phyloP scores from a whole-genome alignment of 2,113 vertebrate species.

The Choloepus hoffmanni region DNA sequence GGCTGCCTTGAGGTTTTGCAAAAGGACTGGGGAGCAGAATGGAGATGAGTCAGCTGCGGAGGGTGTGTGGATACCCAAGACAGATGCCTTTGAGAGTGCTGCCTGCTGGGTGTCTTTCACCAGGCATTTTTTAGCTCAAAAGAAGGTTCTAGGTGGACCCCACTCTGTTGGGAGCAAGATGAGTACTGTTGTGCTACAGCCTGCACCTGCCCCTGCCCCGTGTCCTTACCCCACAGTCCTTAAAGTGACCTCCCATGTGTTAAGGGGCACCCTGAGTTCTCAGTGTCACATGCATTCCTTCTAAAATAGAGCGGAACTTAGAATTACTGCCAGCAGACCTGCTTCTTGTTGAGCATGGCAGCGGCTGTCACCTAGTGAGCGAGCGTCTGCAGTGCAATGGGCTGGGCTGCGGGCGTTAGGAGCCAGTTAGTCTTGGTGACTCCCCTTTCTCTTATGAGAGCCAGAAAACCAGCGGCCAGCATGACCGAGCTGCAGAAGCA shows the following conservation, averaged over 20 bases:
- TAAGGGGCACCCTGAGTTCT: not conserved
- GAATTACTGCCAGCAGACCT: not conserved
- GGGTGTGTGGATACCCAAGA: not conserved
- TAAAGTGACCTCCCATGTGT: not conserved
- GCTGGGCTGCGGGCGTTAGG: not conserved
- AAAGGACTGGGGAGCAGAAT: not conserved
- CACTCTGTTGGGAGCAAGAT: not conserved
- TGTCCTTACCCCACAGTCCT: not conserved
- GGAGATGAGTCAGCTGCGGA: too few species aligned
- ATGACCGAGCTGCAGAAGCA: not conserved
- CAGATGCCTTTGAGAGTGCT: not conserved
- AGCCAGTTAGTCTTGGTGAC: not conserved
- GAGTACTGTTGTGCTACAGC: not conserved
- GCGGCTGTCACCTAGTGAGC: rapidly evolving
- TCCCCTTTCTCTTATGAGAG: not conserved
- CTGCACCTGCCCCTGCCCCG: too few species aligned
- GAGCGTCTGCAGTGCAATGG: not conserved
- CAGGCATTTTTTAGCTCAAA: not conserved
- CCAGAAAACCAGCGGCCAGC: not conserved
- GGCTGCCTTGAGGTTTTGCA: too few species aligned
- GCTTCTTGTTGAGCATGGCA: too few species aligned
- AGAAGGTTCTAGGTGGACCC: not conserved
- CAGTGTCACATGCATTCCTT: not conserved
- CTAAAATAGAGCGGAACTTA: not conserved
- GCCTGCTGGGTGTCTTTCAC: not conserved